phyloP scores from a whole-genome alignment of 2,797 vertebrate species.

The Hippoglossus hippoglossus region DNA sequence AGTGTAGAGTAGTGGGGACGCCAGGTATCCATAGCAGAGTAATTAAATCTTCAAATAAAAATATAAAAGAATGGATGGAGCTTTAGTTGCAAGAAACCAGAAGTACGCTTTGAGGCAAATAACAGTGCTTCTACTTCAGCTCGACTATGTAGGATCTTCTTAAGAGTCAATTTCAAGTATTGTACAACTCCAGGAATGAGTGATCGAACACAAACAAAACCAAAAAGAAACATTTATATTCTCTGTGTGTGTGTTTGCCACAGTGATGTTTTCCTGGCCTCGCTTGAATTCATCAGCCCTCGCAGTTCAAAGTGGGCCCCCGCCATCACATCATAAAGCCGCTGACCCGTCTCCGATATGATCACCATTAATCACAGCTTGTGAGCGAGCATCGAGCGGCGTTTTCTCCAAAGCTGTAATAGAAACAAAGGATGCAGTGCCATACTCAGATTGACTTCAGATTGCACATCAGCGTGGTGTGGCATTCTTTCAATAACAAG shows the following conservation, averaged over 20 bases:
- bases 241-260: slow-evolving; percentile 17
- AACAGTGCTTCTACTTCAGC: background rate
- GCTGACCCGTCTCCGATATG: slow-evolving; percentile 59
- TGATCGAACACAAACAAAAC: too few species aligned
- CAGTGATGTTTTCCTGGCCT: slow-evolving; percentile 53
- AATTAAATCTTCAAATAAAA: too few species aligned
- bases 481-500: slow-evolving; percentile 44
- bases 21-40: too few species aligned
- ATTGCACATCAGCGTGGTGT: slow-evolving; percentile 56
- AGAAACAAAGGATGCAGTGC: slow-evolving; percentile 61
- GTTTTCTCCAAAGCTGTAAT: slow-evolving; percentile 62
- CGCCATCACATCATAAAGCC: slow-evolving; percentile 61
- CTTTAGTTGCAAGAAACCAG: too few species aligned
- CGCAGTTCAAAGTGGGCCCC: slow-evolving; percentile 66
- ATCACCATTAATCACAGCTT: slow-evolving; percentile 74
- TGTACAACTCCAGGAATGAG: background rate
- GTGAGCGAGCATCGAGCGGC: slow-evolving; percentile 59
- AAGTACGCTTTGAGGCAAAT: background rate
- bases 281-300: slow-evolving; percentile 49
- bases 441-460: slow-evolving; percentile 68
- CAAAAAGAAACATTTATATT: slow-evolving; percentile 3
- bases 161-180: slow-evolving; percentile 1
- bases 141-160: background rate
- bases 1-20: too few species aligned
- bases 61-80: too few species aligned